A percentile compares a stretch with the other conserved stretches of the same genome.
Evolutionary conservation across 2,888 invertebrate genomes (phyloP).

Genomic region (Dinocampus coccinellae): DNA sequence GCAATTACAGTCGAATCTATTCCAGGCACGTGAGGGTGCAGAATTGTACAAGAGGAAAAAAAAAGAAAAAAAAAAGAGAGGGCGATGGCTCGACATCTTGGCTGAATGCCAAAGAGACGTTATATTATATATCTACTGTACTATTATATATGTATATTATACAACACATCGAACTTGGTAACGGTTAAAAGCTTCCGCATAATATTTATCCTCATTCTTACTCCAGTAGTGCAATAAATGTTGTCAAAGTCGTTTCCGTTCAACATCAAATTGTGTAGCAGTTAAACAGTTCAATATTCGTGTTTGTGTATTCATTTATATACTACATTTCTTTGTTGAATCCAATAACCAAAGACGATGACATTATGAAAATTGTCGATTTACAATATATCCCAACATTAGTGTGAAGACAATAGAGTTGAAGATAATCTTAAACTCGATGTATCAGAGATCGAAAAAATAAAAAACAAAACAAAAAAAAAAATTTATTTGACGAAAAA

Average conservation of each 20-base stretch:
- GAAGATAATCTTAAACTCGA: background rate
- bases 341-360: background rate
- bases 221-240: background rate
- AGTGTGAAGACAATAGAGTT: background rate
- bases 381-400: background rate
- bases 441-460: background rate
- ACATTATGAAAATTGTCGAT: background rate
- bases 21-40: conserved; percentile 1
- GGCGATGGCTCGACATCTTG: background rate
- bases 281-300: background rate
- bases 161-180: background rate
- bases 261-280: background rate
- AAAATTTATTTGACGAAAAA: too few relatives aligned
- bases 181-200: background rate
- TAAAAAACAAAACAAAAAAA: background rate
- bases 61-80: background rate
- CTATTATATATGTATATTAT: background rate
- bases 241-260: background rate
- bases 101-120: background rate
- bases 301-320: background rate
- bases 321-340: background rate
- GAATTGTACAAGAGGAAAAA: background rate
- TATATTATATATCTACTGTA: too few relatives aligned
- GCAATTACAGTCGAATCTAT: conserved; percentile 16
- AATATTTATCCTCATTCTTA: background rate